Evolutionary conservation across 2,888 invertebrate species (phyloP).

Genomic region (Tachina grossa): DNA sequence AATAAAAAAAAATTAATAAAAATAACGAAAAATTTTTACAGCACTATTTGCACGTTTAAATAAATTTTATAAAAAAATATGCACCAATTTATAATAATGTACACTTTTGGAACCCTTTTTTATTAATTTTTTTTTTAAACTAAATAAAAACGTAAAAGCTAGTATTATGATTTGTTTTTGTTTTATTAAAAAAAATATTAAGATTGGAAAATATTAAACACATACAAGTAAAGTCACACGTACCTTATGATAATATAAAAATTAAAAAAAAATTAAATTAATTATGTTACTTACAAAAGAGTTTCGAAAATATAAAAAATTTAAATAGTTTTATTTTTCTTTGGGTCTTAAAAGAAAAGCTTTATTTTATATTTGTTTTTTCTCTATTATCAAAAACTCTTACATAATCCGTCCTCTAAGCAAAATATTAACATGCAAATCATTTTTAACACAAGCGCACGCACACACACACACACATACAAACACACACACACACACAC

Average conservation of each 20-base stretch:
- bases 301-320: constrained; percentile 13
- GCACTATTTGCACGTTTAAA: constrained; percentile 53
- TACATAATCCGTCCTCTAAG: constrained; percentile 66
- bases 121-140: neutral
- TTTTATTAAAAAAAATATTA: constrained; percentile 11
- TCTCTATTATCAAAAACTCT: neutral
- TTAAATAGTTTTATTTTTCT: neutral
- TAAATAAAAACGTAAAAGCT: constrained; percentile 5
- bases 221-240: constrained; percentile 51
- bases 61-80: constrained; percentile 11
- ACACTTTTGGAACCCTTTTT: neutral
- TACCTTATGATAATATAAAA: constrained; percentile 45
- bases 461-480: neutral
- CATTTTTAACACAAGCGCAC: neutral
- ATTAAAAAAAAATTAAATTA: constrained; percentile 1
- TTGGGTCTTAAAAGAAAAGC: neutral
- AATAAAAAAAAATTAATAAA: neutral
- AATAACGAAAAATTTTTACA: constrained; percentile 23
- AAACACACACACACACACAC: too few species aligned
- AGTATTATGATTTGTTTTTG: constrained; percentile 23
- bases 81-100: constrained; percentile 53
- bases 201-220: neutral
- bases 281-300: neutral
- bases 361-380: neutral
- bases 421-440: constrained; percentile 18